phyloP scores from a whole-genome alignment of 2,888 invertebrate species.

The Lasioglossum oenotherae region DNA sequence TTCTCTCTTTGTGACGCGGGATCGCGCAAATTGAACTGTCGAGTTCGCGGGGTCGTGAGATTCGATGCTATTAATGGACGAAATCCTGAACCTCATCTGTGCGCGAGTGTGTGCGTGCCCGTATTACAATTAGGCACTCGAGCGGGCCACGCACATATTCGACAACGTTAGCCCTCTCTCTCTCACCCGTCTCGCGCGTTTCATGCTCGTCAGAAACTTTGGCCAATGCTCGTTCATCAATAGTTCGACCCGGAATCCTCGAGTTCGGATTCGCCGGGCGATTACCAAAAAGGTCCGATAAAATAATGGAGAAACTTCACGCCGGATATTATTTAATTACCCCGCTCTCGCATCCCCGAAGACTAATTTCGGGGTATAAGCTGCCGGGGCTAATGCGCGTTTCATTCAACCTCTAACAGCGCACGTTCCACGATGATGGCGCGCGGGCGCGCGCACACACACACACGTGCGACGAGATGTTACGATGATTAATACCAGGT shows the following conservation, averaged over 20 bases:
- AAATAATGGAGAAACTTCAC: conserved; percentile 6
- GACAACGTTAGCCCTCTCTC: not conserved
- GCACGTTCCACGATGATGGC: not conserved
- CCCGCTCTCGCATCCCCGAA: not conserved
- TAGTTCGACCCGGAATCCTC: not conserved
- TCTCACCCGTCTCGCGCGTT: not conserved
- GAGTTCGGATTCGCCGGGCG: not conserved
- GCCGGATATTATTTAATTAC: not conserved
- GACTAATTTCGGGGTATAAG: not conserved
- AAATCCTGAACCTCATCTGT: not conserved
- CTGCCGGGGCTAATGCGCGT: not conserved
- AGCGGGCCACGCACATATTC: not conserved
- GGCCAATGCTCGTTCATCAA: not conserved
- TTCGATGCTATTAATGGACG: not conserved
- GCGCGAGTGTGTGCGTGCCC: not conserved
- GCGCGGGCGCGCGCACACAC: not conserved
- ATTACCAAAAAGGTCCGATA: not conserved
- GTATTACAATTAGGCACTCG: not conserved
- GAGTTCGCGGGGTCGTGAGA: not conserved
- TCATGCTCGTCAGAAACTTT: not conserved
- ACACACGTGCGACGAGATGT: conserved; percentile 41
- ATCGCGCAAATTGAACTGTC: conserved; percentile 2
- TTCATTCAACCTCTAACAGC: not conserved
- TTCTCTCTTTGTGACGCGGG: not conserved
- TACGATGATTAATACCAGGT: conserved; percentile 72